phyloP scores from a whole-genome alignment of 2,113 vertebrate genomes.

The Myodes glareolus region DNA sequence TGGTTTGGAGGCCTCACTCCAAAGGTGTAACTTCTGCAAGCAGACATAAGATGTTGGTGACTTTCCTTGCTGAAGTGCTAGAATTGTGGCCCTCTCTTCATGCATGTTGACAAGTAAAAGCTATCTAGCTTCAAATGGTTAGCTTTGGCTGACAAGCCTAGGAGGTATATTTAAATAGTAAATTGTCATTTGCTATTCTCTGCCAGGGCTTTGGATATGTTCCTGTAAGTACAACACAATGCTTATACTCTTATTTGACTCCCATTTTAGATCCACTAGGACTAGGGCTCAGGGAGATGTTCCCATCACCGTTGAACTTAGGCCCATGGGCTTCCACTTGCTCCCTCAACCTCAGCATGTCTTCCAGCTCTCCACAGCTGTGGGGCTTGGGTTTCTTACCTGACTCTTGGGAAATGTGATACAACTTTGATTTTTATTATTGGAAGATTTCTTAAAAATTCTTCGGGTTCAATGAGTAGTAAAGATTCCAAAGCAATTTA shows the following conservation, averaged over 20 bases:
- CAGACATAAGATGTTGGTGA: background rate
- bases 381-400: background rate
- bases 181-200: conserved; percentile 10
- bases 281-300: background rate
- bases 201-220: background rate
- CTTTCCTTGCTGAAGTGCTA: background rate
- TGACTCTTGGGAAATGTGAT: background rate
- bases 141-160: background rate
- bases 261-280: conserved; percentile 15
- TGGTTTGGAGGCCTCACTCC: background rate
- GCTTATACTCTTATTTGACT: background rate
- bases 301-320: background rate
- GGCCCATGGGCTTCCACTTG: background rate
- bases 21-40: background rate
- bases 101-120: background rate
- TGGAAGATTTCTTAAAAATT: conserved; percentile 24
- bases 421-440: conserved; percentile 22
- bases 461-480: conserved; percentile 51
- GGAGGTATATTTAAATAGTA: conserved; percentile 3
- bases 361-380: background rate
- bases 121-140: background rate
- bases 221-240: background rate
- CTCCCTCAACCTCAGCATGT: background rate
- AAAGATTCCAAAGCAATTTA: conserved; percentile 53
- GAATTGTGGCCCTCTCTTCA: background rate